Evolutionary conservation across 2,113 vertebrate species (phyloP).

Genomic region (Gavia stellata): DNA sequence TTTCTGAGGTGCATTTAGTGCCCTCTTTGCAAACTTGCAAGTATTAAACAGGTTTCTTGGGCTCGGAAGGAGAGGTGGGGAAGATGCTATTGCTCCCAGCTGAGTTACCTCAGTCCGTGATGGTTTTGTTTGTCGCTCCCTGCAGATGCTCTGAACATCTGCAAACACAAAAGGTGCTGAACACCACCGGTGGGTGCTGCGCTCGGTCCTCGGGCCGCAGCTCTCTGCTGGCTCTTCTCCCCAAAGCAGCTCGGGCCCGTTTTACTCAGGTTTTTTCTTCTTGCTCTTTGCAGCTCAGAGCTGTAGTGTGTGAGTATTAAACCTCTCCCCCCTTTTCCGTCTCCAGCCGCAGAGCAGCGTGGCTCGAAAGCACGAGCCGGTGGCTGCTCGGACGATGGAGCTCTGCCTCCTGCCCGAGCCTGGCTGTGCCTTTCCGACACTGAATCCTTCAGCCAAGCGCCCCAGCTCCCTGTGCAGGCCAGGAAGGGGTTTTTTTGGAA

Average conservation of each 20-base stretch:
- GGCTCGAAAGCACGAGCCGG: accelerated
- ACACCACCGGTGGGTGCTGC: not conserved
- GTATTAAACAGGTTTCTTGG: accelerated
- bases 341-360: not conserved
- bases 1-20: not conserved
- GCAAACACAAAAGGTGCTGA: accelerated
- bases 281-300: not conserved
- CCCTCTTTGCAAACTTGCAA: not conserved
- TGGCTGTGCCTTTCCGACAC: not conserved
- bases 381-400: accelerated
- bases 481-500: not conserved
- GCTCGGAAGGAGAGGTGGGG: not conserved
- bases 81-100: accelerated
- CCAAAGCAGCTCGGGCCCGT: accelerated
- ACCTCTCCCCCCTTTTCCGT: not conserved
- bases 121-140: not conserved
- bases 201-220: not conserved
- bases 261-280: accelerated
- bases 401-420: not conserved
- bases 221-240: accelerated
- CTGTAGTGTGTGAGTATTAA: not conserved
- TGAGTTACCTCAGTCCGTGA: accelerated
- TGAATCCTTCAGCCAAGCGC: accelerated
- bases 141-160: accelerated
- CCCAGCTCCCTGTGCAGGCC: not conserved